Conservation (phyloP, 2,113 vertebrate species). For the Chauna torquata region DNA sequence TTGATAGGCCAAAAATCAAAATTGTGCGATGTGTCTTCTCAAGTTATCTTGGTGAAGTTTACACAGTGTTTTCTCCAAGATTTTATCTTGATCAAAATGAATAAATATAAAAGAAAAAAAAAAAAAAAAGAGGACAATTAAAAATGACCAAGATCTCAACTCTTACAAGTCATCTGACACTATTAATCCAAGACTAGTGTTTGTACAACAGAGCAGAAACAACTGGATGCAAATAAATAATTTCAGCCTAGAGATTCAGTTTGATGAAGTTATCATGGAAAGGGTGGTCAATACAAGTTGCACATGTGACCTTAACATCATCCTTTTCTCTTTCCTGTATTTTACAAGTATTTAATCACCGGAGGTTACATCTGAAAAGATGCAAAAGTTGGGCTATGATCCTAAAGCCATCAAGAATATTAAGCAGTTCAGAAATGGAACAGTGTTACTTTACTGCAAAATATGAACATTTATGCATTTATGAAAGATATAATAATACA, state of each 20-base stretch:
- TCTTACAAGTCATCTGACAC: neutral
- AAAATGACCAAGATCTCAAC: neutral
- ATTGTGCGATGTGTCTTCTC: neutral
- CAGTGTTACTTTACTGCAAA: neutral
- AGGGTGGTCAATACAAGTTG: neutral
- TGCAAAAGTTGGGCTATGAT: neutral
- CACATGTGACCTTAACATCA: neutral
- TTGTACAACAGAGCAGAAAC: neutral
- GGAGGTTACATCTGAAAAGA: neutral
- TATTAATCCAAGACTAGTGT: neutral
- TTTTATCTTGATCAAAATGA: neutral
- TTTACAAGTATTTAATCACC: neutral
- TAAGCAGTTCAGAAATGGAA: slow-evolving; percentile 4
- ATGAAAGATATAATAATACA: neutral
- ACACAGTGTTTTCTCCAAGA: neutral
- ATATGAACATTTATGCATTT: neutral
- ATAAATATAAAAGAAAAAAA: fast-evolving
- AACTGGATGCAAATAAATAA: neutral
- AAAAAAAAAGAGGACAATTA: neutral
- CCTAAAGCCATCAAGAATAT: slow-evolving; percentile 14
- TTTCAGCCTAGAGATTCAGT: neutral
- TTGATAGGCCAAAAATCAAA: neutral
- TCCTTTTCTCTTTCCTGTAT: neutral
- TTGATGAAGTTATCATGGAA: neutral
- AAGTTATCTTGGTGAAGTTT: neutral